Evolutionary conservation across 2,888 invertebrate species (phyloP).

Genomic region (Diploptera punctata): DNA sequence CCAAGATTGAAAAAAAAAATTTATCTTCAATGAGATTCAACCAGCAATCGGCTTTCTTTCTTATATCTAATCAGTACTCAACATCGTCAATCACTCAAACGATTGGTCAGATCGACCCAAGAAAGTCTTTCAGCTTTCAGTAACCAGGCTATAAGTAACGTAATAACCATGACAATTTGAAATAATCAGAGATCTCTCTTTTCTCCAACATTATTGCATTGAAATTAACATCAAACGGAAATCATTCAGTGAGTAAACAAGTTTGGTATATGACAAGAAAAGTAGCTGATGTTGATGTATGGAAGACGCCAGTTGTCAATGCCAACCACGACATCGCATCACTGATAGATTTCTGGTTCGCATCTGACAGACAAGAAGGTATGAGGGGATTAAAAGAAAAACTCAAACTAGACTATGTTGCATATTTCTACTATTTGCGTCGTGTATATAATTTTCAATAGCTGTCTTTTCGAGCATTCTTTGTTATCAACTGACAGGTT

Average conservation of each 20-base stretch:
- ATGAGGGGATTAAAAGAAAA: neutral
- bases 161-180: too few species aligned
- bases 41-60: too few species aligned
- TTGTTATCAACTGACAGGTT: too few species aligned
- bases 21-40: too few species aligned
- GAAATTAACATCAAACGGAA: constrained; percentile 13
- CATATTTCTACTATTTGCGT: constrained; percentile 10
- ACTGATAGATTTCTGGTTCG: constrained; percentile 18
- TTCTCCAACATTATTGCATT: neutral
- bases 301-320: constrained; percentile 22
- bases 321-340: neutral
- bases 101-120: too few species aligned
- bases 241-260: neutral
- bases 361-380: neutral
- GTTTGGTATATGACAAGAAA: constrained; percentile 20
- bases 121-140: too few species aligned
- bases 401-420: constrained; percentile 1
- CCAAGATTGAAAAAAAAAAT: too few species aligned
- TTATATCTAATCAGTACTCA: too few species aligned
- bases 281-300: constrained; percentile 20
- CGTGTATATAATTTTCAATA: constrained; percentile 10
- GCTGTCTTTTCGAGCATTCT: too few species aligned
- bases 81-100: too few species aligned
- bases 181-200: neutral
- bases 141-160: too few species aligned